Base-by-base conservation (phyloP, 2,797 vertebrate species). In the Acipenser transmontanus region DNA sequence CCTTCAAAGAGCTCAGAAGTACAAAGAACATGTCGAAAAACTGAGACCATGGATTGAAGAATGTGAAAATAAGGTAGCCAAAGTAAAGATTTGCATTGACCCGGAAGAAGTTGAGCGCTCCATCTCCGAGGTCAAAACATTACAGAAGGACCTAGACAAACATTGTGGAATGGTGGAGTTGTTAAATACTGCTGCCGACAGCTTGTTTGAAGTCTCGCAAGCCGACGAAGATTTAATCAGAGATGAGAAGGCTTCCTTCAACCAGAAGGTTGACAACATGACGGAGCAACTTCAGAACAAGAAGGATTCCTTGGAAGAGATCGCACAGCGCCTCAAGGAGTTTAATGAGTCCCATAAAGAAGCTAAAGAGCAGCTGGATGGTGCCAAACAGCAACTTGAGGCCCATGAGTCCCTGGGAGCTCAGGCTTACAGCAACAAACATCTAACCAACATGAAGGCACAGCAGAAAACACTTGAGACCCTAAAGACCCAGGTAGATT, bases 141-240 rank as follows among this genome's bases (percentile, higher is more conserved):
- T 97, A 70, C 95, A 98, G 81, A 96, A 94, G 72, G 95, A 98
- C 51, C 81, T 95, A 34, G 94, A 98, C 79, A 97, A 97, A 65
- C 94, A 93, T 74, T 85, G 93, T 4, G 92, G 93, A 2, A 82
- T 91, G 82, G 80, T 96, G 68, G 95, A 96, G 69, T 85, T 94
- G 59, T 82, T 97, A 63, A 95, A 89, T 70, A 74, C 89, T 0
- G 88, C 90, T 57, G 92, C 93, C 6, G 90, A 93, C 12, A 85
- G 83, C 74, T 88, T 99, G 67, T 86, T 98, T 7, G 89, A 82
- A 64, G 88, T 89, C 62, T 91, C 92, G 74, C 87, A 94, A 62
- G 73, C 70, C 0, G 96, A 98, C 82, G 89, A 88, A 20, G 92
- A 95, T 12, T 61, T 70, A 2, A 56, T 99, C 68, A 83, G 79